Conservation (phyloP, 2,113 vertebrate species). For the Trochalopteron elliotii region DNA sequence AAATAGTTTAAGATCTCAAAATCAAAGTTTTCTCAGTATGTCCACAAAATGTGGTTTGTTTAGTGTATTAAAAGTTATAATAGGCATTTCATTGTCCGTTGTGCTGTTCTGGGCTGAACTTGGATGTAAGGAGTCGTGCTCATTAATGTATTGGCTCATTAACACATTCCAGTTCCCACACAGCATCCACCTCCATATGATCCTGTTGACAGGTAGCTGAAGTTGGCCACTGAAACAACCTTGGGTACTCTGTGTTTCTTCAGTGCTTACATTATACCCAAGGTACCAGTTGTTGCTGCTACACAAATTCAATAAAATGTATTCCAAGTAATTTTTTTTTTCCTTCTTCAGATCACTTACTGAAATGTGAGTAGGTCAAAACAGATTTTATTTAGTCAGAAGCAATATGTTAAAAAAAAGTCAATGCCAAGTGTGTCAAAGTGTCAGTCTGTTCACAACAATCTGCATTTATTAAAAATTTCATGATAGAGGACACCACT, state of each 20-base stretch:
- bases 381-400: conserved; percentile 25
- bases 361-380: not conserved
- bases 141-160: not conserved
- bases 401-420: not conserved
- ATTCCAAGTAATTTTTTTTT: not conserved
- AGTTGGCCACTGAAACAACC: not conserved
- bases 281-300: not conserved
- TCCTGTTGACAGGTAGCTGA: not conserved
- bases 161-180: not conserved
- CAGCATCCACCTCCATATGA: not conserved
- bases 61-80: not conserved
- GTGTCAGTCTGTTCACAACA: not conserved
- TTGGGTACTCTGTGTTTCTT: not conserved
- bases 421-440: not conserved
- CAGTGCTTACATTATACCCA: not conserved
- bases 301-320: not conserved
- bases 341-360: not conserved
- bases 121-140: not conserved
- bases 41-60: not conserved
- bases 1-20: not conserved
- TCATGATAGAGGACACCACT: not conserved
- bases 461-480: not conserved
- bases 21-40: not conserved
- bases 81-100: not conserved
- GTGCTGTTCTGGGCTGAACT: not conserved